Evolutionary conservation across 2,888 invertebrate genomes (phyloP).

Genomic region (Apodemia duryi): DNA sequence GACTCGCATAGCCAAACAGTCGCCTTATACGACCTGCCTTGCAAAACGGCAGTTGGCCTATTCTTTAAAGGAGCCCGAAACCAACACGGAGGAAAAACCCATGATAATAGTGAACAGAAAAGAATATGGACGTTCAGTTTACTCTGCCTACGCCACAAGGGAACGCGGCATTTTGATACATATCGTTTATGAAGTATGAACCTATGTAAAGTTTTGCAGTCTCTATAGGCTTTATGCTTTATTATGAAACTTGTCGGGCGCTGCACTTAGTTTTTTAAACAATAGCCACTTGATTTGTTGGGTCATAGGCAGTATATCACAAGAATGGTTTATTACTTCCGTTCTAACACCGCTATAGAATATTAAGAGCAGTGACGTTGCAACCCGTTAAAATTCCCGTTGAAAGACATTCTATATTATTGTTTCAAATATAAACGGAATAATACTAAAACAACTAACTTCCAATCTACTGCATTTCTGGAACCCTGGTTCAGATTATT

Average conservation of each 20-base stretch:
- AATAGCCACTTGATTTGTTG: slow-evolving; percentile 31
- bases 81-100: too few relatives aligned
- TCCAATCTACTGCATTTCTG: too few relatives aligned
- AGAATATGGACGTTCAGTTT: too few relatives aligned
- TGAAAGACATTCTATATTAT: slow-evolving; percentile 28
- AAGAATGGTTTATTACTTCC: slow-evolving; percentile 57
- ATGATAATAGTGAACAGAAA: too few relatives aligned
- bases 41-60: too few relatives aligned
- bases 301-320: slow-evolving; percentile 26
- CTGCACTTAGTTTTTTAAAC: slow-evolving; percentile 25
- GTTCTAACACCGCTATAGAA: slow-evolving; percentile 45
- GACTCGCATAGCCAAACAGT: too few relatives aligned
- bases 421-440: background rate
- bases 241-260: background rate
- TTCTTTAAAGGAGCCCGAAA: too few relatives aligned
- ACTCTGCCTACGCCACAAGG: too few relatives aligned
- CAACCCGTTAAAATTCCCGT: slow-evolving; percentile 56
- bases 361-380: slow-evolving; percentile 43
- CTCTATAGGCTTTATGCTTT: background rate
- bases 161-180: too few relatives aligned
- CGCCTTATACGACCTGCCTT: too few relatives aligned
- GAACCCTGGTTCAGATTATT: too few relatives aligned
- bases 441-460: background rate
- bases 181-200: background rate
- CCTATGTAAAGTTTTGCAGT: background rate